A percentile compares a stretch with the other conserved stretches of the same genome.
Evolutionary conservation across 2,113 vertebrate species (phyloP).

Genomic region (Corvus cornix): DNA sequence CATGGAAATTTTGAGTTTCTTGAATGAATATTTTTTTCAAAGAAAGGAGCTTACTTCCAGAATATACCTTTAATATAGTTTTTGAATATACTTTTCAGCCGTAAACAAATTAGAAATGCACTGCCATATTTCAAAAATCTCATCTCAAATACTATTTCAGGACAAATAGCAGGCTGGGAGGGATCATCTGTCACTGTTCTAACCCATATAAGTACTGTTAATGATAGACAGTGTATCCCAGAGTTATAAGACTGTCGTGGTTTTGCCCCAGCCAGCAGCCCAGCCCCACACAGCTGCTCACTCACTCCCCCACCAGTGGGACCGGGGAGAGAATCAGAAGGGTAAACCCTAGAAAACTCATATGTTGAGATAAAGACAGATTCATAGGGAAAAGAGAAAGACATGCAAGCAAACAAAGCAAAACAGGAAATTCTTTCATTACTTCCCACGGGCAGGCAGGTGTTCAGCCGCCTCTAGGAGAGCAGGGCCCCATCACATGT

Average conservation of each 20-base stretch:
- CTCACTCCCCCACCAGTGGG: background rate
- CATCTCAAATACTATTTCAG: background rate
- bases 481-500: too few species aligned
- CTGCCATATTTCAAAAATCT: background rate
- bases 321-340: background rate
- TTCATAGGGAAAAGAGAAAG: background rate
- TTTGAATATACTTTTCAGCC: background rate
- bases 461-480: background rate
- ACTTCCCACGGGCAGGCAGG: background rate
- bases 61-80: background rate
- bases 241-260: background rate
- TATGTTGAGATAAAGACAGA: background rate
- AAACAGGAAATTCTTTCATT: background rate
- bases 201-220: rapidly evolving
- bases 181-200: background rate
- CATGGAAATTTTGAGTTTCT: background rate
- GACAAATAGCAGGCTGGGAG: background rate
- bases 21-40: background rate
- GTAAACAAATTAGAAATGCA: background rate
- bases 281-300: background rate
- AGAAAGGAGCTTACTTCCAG: background rate
- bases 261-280: background rate
- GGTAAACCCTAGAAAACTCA: background rate
- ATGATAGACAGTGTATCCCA: rapidly evolving
- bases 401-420: background rate